Evolutionary conservation across 1,140 invertebrate species (phyloP).

Genomic region (Pseudoatta argentina): DNA sequence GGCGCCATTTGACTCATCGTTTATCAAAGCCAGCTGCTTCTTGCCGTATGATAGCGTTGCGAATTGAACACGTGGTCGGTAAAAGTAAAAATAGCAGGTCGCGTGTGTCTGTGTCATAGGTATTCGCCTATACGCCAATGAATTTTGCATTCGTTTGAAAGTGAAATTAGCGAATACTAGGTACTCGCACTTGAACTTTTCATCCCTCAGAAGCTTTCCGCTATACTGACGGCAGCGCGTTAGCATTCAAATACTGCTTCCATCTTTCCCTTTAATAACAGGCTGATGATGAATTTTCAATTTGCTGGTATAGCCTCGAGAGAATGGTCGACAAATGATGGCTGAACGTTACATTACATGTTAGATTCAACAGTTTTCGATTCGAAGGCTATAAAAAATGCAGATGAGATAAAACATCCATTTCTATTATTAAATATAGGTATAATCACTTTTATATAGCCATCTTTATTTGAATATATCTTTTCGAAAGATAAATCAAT

Average conservation of each 20-base stretch:
- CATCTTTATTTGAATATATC: too few relatives aligned
- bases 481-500: too few relatives aligned
- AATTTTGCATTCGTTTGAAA: constrained; percentile 59
- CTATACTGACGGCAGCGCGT: neutral
- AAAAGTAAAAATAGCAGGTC: constrained; percentile 30
- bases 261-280: constrained; percentile 34
- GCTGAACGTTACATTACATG: neutral
- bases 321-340: neutral
- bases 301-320: neutral
- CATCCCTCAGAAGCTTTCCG: constrained; percentile 2
- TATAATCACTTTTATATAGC: neutral
- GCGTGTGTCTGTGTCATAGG: neutral
- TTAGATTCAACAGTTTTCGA: neutral
- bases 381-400: neutral
- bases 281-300: constrained; percentile 13
- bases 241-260: neutral
- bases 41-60: constrained; percentile 2
- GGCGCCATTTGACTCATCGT: constrained; percentile 23
- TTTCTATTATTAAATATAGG: neutral
- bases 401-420: neutral
- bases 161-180: constrained; percentile 39
- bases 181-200: constrained; percentile 37
- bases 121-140: neutral
- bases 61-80: constrained; percentile 31
- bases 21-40: constrained; percentile 32